Evolutionary conservation across 1,140 invertebrate species (phyloP).

Genomic region (Chironomus tepperi): DNA sequence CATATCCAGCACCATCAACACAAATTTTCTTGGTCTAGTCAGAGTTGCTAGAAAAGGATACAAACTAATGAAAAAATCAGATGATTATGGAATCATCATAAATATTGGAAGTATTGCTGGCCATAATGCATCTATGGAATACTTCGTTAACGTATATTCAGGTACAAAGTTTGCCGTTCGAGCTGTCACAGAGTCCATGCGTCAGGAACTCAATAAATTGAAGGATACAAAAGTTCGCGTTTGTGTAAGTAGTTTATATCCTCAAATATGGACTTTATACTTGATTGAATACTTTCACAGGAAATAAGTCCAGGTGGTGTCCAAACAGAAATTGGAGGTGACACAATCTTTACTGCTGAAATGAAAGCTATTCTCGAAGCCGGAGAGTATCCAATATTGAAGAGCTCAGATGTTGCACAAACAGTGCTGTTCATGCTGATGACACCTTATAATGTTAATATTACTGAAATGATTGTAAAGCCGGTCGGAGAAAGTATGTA

Average conservation of each 20-base stretch:
- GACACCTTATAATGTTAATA: not conserved
- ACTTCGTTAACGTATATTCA: conserved; percentile 37
- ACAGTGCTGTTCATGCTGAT: not conserved
- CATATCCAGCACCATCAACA: conserved; percentile 30
- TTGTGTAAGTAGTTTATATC: not conserved
- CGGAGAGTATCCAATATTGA: not conserved
- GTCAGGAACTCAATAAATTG: conserved; percentile 28
- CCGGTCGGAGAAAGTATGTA: too few species aligned
- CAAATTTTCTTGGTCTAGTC: conserved; percentile 49
- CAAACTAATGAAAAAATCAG: conserved; percentile 32
- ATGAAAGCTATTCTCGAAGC: not conserved
- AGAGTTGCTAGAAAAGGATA: conserved; percentile 46
- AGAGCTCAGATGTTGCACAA: not conserved
- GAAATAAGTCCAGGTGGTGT: not conserved
- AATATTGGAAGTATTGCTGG: conserved; percentile 20
- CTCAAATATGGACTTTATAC: too few species aligned
- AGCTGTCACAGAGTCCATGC: conserved; percentile 44
- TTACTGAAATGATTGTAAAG: not conserved
- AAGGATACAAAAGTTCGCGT: conserved; percentile 27
- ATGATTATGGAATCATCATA: conserved; percentile 31
- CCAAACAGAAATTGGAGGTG: not conserved
- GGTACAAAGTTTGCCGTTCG: conserved; percentile 46
- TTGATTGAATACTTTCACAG: not conserved
- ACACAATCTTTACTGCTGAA: not conserved
- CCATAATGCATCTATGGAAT: not conserved